phyloP scores from a whole-genome alignment of 2,888 invertebrate species.

The Biston betularia region DNA sequence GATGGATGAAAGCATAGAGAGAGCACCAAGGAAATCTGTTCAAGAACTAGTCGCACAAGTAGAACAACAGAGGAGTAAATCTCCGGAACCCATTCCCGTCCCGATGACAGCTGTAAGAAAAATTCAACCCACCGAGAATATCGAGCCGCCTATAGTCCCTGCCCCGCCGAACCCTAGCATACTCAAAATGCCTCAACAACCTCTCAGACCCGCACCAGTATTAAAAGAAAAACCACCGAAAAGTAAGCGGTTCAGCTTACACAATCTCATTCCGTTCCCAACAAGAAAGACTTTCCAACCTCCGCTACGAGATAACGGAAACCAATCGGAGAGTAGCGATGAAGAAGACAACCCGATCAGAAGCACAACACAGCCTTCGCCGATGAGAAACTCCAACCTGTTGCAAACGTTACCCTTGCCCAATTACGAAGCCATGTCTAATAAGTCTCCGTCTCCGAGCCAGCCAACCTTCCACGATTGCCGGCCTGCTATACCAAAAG shows the following conservation, averaged over 20 bases:
- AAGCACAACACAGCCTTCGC: conserved; percentile 79
- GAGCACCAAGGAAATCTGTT: conserved; percentile 84
- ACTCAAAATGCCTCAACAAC: conserved; percentile 79
- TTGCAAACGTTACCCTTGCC: conserved; percentile 83
- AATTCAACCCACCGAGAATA: conserved; percentile 63
- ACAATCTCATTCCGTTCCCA: conserved; percentile 83
- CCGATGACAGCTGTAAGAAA: conserved; percentile 51
- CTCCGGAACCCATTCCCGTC: conserved; percentile 68
- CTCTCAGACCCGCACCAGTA: conserved; percentile 77
- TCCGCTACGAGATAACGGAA: conserved; percentile 79
- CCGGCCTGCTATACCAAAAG: conserved; percentile 83
- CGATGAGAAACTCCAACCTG: conserved; percentile 84
- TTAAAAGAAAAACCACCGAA: conserved; percentile 81
- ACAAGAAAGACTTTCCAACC: conserved; percentile 81
- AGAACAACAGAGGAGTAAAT: conserved; percentile 79
- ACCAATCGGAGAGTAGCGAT: conserved; percentile 86
- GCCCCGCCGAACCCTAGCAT: conserved; percentile 63
- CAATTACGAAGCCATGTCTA: conserved; percentile 85
- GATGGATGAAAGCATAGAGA: conserved; percentile 60
- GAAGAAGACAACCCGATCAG: conserved; percentile 84
- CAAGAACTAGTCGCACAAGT: conserved; percentile 88
- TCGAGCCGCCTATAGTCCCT: conserved; percentile 48
- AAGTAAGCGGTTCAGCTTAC: conserved; percentile 80
- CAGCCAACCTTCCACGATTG: conserved; percentile 65
- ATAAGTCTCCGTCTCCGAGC: conserved; percentile 74